Evolutionary conservation across 2,113 vertebrate genomes (phyloP).

Genomic region (Notothenia coriiceps): DNA sequence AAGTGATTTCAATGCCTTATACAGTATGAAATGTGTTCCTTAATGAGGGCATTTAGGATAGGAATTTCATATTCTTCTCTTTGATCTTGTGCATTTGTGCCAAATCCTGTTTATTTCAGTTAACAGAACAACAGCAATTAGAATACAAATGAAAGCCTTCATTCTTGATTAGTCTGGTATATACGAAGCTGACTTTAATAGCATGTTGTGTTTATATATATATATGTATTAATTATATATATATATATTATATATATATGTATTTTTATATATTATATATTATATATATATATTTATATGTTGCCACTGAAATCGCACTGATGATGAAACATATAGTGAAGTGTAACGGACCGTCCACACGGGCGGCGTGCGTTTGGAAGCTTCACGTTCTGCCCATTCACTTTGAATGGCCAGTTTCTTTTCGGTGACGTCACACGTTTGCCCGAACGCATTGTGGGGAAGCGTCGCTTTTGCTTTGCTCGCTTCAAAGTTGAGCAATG

Average conservation of each 20-base stretch:
- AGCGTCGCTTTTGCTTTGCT: no score
- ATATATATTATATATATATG: background rate
- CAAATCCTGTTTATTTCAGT: constrained; percentile 46
- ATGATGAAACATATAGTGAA: background rate
- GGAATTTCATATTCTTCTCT: constrained; percentile 64
- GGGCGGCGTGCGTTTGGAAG: no score
- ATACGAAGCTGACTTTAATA: constrained; percentile 19
- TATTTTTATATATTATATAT: background rate
- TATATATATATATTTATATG: background rate
- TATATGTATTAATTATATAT: background rate
- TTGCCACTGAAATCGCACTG: background rate
- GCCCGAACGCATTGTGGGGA: no score
- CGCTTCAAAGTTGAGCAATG: no score
- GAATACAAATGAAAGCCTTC: constrained; percentile 11
- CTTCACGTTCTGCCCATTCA: no score
- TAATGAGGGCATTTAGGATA: constrained; percentile 70
- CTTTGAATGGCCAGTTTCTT: no score
- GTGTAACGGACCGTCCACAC: background rate
- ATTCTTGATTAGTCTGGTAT: background rate
- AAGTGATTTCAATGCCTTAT: constrained; percentile 74
- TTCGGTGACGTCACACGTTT: no score
- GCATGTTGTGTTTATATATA: background rate
- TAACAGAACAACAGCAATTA: constrained; percentile 21
- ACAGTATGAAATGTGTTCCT: constrained; percentile 69
- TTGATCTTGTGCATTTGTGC: constrained; percentile 50